A percentile compares a stretch with the other conserved stretches of the same genome.
Conservation (phyloP, 1,140 invertebrate species). For the Anoplophora glabripennis region DNA sequence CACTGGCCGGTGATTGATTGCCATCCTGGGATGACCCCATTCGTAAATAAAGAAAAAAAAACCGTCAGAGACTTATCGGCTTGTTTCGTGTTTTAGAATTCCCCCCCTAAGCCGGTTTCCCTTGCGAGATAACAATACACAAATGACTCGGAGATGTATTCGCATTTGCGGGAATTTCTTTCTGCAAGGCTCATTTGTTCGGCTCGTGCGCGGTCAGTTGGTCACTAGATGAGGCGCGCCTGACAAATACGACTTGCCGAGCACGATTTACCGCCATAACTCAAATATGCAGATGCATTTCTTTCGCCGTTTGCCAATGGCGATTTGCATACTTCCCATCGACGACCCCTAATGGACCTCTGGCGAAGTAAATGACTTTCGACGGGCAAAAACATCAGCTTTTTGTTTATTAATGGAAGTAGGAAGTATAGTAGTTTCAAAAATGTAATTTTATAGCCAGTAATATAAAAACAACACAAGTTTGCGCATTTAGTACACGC, state of each 20-base stretch:
- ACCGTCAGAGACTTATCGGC: conserved; percentile 38
- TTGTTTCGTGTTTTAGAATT: conserved; percentile 42
- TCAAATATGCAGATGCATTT: conserved; percentile 34
- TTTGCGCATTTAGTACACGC: no score
- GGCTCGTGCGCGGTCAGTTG: conserved; percentile 43
- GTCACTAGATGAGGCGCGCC: conserved; percentile 43
- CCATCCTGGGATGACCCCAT: conserved; percentile 36
- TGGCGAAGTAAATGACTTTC: no score
- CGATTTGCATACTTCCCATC: no score
- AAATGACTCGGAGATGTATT: conserved; percentile 46
- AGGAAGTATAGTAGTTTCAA: no score
- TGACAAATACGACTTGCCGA: conserved; percentile 39
- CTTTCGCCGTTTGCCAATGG: not conserved
- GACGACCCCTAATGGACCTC: no score
- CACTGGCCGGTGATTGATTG: conserved; percentile 47
- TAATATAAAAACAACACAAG: no score
- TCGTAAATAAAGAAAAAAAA: conserved; percentile 44
- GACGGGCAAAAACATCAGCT: no score
- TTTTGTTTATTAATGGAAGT: no score
- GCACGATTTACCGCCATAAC: conserved; percentile 29
- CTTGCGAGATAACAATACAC: conserved; percentile 38
- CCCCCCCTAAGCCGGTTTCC: conserved; percentile 31
- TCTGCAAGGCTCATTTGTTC: conserved; percentile 39
- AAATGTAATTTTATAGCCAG: no score
- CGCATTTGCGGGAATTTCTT: conserved; percentile 47